Conservation (phyloP, 2,113 vertebrate genomes). For the Leptobrachium leishanense region DNA sequence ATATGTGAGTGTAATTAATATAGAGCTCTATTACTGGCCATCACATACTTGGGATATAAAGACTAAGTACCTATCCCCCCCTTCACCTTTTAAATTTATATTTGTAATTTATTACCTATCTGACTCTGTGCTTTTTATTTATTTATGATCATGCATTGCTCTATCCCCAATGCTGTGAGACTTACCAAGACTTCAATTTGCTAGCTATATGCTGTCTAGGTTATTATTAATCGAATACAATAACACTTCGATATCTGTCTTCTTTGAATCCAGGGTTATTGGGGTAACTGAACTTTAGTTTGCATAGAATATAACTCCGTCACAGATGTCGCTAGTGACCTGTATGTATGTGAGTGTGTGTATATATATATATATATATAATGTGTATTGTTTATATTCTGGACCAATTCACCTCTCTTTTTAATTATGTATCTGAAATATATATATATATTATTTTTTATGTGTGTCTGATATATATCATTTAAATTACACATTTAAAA, state of each 20-base stretch:
- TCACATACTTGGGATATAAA: slow-evolving; percentile 21
- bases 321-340: no score
- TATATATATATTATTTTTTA: no score
- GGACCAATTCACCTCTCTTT: no score
- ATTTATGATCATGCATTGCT: slow-evolving; percentile 46
- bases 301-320: no score
- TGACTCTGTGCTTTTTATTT: slow-evolving; percentile 48
- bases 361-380: no score
- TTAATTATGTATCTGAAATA: no score
- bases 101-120: slow-evolving; percentile 55
- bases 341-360: no score
- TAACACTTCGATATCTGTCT: neutral
- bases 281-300: no score
- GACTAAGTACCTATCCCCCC: slow-evolving; percentile 10
- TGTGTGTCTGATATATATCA: no score
- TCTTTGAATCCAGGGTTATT: neutral
- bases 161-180: neutral
- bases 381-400: no score
- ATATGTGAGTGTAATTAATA: slow-evolving; percentile 33
- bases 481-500: no score
- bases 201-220: neutral
- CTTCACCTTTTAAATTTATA: slow-evolving; percentile 38
- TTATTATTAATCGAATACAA: neutral
- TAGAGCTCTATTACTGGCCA: slow-evolving; percentile 17
- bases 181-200: slow-evolving; percentile 6